Percentiles rank a stretch among this genome's conserved stretches.
Conservation (phyloP, 2,888 invertebrate genomes). For the Spodoptera littoralis region DNA sequence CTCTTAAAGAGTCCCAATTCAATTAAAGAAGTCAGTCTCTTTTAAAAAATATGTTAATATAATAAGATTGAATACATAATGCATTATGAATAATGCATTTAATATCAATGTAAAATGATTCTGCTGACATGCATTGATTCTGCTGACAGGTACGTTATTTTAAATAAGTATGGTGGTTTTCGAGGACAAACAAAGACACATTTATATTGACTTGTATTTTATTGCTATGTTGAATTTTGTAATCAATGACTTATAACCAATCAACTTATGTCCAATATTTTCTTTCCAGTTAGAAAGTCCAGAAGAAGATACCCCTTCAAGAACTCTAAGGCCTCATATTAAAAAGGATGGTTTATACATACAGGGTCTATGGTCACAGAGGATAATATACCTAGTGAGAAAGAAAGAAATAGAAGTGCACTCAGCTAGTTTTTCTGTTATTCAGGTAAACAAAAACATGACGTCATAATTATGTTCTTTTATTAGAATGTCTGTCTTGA, state of each 20-base stretch:
- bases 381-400: slow-evolving; percentile 79
- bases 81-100: too few species aligned
- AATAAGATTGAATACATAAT: too few species aligned
- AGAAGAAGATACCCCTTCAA: slow-evolving; percentile 80
- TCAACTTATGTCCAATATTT: neutral
- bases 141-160: too few species aligned
- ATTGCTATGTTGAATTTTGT: neutral
- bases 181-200: too few species aligned
- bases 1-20: too few species aligned
- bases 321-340: slow-evolving; percentile 77
- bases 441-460: slow-evolving; percentile 70
- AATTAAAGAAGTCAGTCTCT: too few species aligned
- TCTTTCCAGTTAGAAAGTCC: slow-evolving; percentile 81
- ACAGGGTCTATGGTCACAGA: slow-evolving; percentile 83
- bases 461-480: too few species aligned
- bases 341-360: slow-evolving; percentile 79
- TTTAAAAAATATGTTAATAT: too few species aligned
- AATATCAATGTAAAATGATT: too few species aligned
- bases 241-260: neutral
- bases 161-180: too few species aligned
- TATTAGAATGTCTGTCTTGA: too few species aligned
- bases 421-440: slow-evolving; percentile 80
- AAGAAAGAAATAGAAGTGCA: slow-evolving; percentile 84
- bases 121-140: too few species aligned
- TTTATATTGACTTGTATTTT: neutral